Percentiles rank a stretch among this genome's conserved stretches.
phyloP scores from a whole-genome alignment of 2,797 vertebrate species.

The Enteromius treurensis region DNA sequence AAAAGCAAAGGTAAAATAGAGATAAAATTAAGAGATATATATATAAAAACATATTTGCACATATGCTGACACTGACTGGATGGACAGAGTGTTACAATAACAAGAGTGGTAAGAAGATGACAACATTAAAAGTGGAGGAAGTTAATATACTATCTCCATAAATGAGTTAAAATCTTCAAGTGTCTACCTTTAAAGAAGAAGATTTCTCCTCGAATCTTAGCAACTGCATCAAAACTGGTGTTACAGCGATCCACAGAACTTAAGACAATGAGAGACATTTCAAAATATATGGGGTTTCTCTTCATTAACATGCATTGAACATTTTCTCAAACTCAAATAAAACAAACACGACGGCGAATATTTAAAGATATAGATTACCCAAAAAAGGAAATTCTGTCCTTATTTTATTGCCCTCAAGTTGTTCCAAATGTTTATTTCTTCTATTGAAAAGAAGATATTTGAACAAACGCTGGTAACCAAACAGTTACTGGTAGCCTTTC shows the following conservation, averaged over 20 bases:
- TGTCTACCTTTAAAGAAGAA: constrained; percentile 82
- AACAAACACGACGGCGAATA: background rate
- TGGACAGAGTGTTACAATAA: background rate
- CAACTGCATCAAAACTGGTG: constrained; percentile 76
- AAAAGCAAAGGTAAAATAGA: background rate
- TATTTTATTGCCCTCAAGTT: background rate
- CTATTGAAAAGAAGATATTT: background rate
- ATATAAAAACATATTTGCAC: background rate
- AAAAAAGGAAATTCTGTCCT: background rate
- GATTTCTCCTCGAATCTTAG: constrained; percentile 78
- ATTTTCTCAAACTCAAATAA: background rate
- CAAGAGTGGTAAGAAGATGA: background rate
- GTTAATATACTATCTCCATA: background rate
- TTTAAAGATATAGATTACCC: background rate
- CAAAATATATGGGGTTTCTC: background rate
- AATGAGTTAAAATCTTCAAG: background rate
- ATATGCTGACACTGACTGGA: background rate
- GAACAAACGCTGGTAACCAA: background rate
- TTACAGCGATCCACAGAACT: constrained; percentile 72
- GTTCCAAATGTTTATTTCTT: background rate
- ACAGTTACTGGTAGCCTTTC: background rate
- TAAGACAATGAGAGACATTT: constrained; percentile 4
- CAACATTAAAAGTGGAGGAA: background rate
- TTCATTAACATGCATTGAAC: background rate
- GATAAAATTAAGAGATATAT: background rate